Conservation (phyloP, 2,888 invertebrate genomes). For the Metopia argyrocephala region DNA sequence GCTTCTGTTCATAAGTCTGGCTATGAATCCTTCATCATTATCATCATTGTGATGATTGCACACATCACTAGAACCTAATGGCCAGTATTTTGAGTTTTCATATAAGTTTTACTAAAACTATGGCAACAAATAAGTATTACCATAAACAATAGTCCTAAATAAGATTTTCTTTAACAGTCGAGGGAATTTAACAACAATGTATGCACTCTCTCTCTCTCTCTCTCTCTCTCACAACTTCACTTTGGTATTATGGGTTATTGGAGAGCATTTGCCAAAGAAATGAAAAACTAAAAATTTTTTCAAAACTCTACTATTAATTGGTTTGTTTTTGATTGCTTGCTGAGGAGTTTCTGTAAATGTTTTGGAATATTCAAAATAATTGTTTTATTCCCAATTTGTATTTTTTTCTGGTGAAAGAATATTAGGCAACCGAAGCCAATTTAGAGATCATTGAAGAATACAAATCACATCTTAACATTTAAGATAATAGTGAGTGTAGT, state of each 20-base stretch:
- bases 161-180: conserved; percentile 24
- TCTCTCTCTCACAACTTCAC: no score
- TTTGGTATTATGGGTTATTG: no score
- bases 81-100: conserved; percentile 3
- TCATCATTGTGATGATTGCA: neutral
- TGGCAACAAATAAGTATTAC: neutral
- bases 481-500: no score
- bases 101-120: neutral
- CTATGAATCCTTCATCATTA: neutral
- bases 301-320: conserved; percentile 33
- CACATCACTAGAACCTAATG: conserved; percentile 33
- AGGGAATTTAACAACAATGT: conserved; percentile 26
- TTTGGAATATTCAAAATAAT: conserved; percentile 56
- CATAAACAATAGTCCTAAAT: conserved; percentile 37
- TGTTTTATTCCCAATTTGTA: neutral
- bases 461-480: no score
- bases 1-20: no score
- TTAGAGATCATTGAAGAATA: no score
- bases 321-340: conserved; percentile 23
- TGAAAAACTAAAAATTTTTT: conserved; percentile 7
- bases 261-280: neutral
- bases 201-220: no score
- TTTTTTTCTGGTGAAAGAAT: neutral
- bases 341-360: conserved; percentile 49
- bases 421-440: neutral